These are phyloP conservation scores for Drosophila stalkeri DNA, from an alignment of 2,888 invertebrate genomes.

Conservation along the genomic window DNA sequence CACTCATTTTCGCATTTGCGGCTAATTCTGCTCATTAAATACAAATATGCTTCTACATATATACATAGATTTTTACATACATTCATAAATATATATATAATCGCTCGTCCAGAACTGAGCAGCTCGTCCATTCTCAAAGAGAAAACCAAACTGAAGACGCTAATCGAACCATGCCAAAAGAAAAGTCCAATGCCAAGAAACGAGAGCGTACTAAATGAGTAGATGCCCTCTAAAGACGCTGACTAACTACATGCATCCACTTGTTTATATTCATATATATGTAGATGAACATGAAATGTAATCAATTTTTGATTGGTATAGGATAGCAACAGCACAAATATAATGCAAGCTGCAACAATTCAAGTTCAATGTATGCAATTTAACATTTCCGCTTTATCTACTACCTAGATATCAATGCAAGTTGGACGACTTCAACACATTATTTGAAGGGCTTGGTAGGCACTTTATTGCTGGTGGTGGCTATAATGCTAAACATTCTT, in stretches of 20 bases:
- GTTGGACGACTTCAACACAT: too few relatives aligned
- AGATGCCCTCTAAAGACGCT: neutral
- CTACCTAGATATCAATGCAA: too few relatives aligned
- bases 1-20: conserved; percentile 43
- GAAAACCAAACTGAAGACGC: conserved; percentile 35
- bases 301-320: too few relatives aligned
- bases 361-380: too few relatives aligned
- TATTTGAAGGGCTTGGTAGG: too few relatives aligned
- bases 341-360: too few relatives aligned
- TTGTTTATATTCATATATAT: neutral
- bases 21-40: conserved; percentile 62
- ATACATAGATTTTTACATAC: neutral
- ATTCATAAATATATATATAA: neutral
- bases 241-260: neutral
- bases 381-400: too few relatives aligned
- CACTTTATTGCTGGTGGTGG: too few relatives aligned
- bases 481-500: too few relatives aligned
- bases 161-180: conserved; percentile 65
- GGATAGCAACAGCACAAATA: too few relatives aligned
- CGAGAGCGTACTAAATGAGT: neutral
- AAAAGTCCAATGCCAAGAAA: conserved; percentile 44
- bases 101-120: conserved; percentile 25
- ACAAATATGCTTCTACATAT: neutral
- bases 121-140: conserved; percentile 15
- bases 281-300: too few relatives aligned